Conservation (phyloP, 2,888 invertebrate genomes). For the Cloeon dipterum region DNA sequence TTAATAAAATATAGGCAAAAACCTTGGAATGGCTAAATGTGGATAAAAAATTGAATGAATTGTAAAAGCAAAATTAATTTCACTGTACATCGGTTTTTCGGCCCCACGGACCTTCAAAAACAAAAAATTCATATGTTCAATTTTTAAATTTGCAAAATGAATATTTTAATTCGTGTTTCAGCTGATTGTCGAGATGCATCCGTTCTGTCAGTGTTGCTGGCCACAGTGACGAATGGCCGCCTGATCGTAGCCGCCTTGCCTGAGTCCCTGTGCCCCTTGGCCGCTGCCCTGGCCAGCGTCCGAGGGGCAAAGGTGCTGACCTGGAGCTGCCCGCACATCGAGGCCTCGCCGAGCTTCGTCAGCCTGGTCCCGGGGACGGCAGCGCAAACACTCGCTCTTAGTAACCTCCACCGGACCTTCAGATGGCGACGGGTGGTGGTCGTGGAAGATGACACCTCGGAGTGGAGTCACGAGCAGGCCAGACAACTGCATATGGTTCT, state of each 20-base stretch:
- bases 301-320: conserved; percentile 24
- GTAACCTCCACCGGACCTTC: conserved; percentile 22
- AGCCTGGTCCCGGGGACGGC: conserved; percentile 21
- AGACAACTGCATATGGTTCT: no score
- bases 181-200: neutral
- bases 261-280: conserved; percentile 23
- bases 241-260: conserved; percentile 25
- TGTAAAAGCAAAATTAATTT: no score
- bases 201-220: neutral
- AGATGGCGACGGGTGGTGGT: conserved; percentile 29
- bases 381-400: conserved; percentile 22
- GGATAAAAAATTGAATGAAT: no score
- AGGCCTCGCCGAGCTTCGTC: conserved; percentile 2
- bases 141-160: no score
- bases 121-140: no score
- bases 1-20: no score
- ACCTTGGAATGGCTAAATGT: no score
- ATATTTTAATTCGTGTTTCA: no score
- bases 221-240: neutral
- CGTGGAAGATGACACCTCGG: conserved; percentile 21
- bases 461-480: neutral
- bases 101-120: no score
- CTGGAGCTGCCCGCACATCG: conserved; percentile 27
- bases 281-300: conserved; percentile 22
- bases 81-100: no score